A percentile compares a stretch with the other conserved stretches of the same genome.
phyloP scores from a whole-genome alignment of 1,140 invertebrate species.

The Proctacanthus coquilletti region DNA sequence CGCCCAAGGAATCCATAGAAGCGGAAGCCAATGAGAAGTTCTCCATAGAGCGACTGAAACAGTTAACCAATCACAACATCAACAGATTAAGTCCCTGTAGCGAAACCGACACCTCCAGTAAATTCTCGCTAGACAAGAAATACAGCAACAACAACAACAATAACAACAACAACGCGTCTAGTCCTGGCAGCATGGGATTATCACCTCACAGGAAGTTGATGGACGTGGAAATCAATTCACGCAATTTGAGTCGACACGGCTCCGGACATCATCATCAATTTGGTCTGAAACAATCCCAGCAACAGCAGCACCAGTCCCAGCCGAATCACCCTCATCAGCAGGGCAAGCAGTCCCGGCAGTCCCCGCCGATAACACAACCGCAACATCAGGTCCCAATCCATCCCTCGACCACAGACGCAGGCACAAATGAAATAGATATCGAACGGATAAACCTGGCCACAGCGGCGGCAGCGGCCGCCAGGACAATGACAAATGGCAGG shows the following conservation, averaged over 20 bases:
- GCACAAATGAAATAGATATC: constrained; percentile 15
- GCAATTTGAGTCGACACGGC: background rate
- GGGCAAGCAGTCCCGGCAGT: background rate
- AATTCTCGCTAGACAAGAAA: background rate
- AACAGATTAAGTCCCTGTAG: constrained; percentile 19
- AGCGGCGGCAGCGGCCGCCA: constrained; percentile 12
- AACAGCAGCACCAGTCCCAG: constrained; percentile 6
- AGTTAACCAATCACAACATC: constrained; percentile 21
- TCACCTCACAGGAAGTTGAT: constrained; percentile 4
- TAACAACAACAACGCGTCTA: too few relatives aligned
- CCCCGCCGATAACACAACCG: background rate
- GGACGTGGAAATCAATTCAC: constrained; percentile 3
- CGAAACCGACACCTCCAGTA: constrained; percentile 1
- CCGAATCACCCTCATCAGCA: constrained; percentile 4
- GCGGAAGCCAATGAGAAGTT: constrained; percentile 17
- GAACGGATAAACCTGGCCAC: constrained; percentile 28
- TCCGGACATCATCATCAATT: constrained; percentile 17
- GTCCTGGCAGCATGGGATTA: too few relatives aligned
- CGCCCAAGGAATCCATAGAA: constrained; percentile 2
- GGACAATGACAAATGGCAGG: constrained; percentile 13
- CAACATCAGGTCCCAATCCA: constrained; percentile 2
- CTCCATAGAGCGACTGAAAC: constrained; percentile 25
- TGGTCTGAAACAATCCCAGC: background rate
- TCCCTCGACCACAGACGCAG: background rate
- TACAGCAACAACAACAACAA: constrained; percentile 1